Evolutionary conservation across 2,113 vertebrate genomes (phyloP), one percentile per base, ranked within the genome.

Genomic region (Cygnus buccinator): DNA sequence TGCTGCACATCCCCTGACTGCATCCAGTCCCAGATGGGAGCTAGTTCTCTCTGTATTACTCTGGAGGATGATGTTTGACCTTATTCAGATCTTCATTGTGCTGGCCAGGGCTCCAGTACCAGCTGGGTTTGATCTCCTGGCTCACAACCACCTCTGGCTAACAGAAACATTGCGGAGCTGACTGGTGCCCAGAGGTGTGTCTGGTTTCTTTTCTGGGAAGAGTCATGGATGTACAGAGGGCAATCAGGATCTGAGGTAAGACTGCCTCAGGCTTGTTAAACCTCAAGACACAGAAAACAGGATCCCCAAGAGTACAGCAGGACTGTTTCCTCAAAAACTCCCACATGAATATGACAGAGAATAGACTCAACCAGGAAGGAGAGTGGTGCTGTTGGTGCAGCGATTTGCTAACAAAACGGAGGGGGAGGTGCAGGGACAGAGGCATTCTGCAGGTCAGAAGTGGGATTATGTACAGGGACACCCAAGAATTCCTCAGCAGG

Each of bases 271-370:
- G 79, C 88, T 81, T 77, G 23, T 66, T 74, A 92, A 84, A 94
- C 59, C 65, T 93, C 21, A 29, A 82, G 58, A 57, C 62, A 37
- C 26, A 84, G 43, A 25, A 68, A 87, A 87, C 13, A 82, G 62
- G 71, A 97, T 84, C 71, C 65, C 39, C 57, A 66, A 3, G 61
- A 95, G 70, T 50, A 35, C 80, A 94, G 50, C 28, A 29, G 82
- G 43, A 75, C 17, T 75, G 84, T 90, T 96, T 94, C 91, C 74
- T 95, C 57, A 91, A 31, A 43, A 91, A 93, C 87, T 95, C 75
- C 90, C 82, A 91, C 78, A 33, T n/a, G 39, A 80, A 50, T 39
- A 85, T 50, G 87, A 85, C 71, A 85, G 37, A 71, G 88, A 87
- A 76, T 1, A 86, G 71, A 87, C 39, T 90, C 82, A 83, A 59